These are phyloP conservation scores for Coboldia fuscipes DNA, from an alignment of 1,140 invertebrate genomes.

Conservation along the genomic window DNA sequence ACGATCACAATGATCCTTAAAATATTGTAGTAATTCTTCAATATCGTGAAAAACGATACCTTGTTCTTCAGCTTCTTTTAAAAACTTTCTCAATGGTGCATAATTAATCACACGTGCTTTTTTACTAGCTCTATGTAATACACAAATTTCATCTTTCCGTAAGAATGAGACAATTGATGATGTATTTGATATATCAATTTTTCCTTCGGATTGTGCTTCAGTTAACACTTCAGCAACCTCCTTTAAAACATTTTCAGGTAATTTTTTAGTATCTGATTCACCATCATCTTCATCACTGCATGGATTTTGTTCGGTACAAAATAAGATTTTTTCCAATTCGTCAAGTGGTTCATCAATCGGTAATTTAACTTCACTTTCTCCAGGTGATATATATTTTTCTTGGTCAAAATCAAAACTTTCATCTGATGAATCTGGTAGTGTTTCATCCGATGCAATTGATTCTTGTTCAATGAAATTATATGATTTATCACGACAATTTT, in stretches of 20 bases:
- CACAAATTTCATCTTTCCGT: background rate
- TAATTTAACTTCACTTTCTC: too few relatives aligned
- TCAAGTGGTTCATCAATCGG: background rate
- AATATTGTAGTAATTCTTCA: constrained; percentile 1
- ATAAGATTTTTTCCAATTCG: background rate
- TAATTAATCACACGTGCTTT: background rate
- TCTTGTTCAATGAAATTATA: constrained; percentile 4
- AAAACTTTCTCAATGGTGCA: background rate
- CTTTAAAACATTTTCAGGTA: background rate
- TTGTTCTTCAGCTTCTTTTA: background rate
- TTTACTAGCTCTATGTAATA: background rate
- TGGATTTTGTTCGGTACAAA: too few relatives aligned
- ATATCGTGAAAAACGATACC: constrained; percentile 1
- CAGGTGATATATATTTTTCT: background rate
- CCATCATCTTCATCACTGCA: background rate
- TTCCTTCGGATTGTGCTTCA: background rate
- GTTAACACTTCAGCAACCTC: background rate
- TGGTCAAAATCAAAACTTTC: constrained; percentile 1
- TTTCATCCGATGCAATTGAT: constrained; percentile 2
- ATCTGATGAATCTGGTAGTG: constrained; percentile 1
- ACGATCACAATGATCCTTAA: background rate
- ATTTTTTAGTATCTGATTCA: background rate
- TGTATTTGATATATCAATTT: background rate
- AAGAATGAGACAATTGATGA: background rate
- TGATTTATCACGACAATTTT: constrained; percentile 1